These are phyloP conservation scores for Drosophila triauraria DNA, from an alignment of 1,140 invertebrate genomes.

Conservation along the genomic window DNA sequence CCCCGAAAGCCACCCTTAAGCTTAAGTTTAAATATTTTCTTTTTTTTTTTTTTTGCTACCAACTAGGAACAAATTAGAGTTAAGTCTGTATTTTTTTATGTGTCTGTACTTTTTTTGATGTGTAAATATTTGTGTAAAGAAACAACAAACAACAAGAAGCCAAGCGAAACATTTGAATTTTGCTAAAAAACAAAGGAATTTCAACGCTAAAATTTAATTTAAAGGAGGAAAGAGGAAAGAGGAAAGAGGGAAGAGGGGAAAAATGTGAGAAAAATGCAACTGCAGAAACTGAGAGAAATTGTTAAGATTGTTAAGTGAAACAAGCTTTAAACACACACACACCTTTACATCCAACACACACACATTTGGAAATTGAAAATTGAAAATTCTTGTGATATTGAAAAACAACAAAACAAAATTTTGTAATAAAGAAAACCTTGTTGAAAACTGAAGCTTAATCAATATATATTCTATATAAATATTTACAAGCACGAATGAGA, in stretches of 20 bases:
- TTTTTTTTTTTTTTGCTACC: slow-evolving; percentile 54
- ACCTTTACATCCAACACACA: slow-evolving; percentile 14
- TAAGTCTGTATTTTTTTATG: slow-evolving; percentile 39
- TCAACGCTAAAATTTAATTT: slow-evolving; percentile 31
- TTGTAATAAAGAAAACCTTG: slow-evolving; percentile 49
- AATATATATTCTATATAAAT: slow-evolving; percentile 47
- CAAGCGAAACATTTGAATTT: slow-evolving; percentile 53
- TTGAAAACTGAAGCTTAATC: slow-evolving; percentile 58
- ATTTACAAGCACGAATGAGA: slow-evolving; percentile 32
- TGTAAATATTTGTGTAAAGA: slow-evolving; percentile 40
- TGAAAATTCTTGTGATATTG: slow-evolving; percentile 82
- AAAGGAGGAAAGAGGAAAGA: not conserved
- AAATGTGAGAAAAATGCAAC: slow-evolving; percentile 42
- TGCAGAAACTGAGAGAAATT: slow-evolving; percentile 57
- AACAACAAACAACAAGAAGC: slow-evolving; percentile 1
- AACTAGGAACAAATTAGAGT: slow-evolving; percentile 64
- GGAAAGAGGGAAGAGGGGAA: not conserved
- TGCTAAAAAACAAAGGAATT: slow-evolving; percentile 48
- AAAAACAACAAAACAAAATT: slow-evolving; percentile 74
- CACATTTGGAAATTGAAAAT: slow-evolving; percentile 56
- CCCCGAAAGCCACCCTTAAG: slow-evolving; percentile 2
- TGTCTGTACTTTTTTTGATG: slow-evolving; percentile 26
- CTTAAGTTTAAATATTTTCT: slow-evolving; percentile 16
- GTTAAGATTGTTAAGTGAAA: slow-evolving; percentile 39
- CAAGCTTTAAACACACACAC: slow-evolving; percentile 49